Conservation (phyloP, 2,797 vertebrate genomes). For the Octomys mimax region DNA sequence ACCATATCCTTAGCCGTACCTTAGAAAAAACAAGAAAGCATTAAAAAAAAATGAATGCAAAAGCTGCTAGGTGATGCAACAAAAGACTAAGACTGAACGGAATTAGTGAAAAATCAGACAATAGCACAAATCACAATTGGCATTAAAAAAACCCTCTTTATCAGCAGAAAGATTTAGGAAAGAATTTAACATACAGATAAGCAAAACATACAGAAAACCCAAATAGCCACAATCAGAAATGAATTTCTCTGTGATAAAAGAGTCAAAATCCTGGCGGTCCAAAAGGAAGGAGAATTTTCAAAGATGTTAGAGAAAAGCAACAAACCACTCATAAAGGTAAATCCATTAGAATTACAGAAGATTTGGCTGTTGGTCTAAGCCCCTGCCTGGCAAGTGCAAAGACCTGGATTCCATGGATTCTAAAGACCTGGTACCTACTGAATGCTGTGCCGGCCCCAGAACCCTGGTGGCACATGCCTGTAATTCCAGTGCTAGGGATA, state of each 20-base stretch:
- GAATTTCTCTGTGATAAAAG: neutral
- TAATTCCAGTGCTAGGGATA: no score
- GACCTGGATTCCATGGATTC: no score
- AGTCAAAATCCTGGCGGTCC: neutral
- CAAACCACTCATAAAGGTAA: neutral
- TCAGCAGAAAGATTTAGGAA: neutral
- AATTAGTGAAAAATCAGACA: neutral
- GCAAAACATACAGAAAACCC: neutral
- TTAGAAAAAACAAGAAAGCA: neutral
- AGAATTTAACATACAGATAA: neutral
- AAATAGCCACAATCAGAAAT: neutral
- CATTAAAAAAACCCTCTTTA: neutral
- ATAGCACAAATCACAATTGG: neutral
- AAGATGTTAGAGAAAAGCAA: neutral
- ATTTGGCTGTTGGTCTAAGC: no score
- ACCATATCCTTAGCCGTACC: neutral
- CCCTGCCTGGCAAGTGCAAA: no score
- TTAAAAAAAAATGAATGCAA: neutral
- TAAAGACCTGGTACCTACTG: no score
- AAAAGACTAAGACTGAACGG: neutral
- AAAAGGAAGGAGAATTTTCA: neutral
- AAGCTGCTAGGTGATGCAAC: neutral
- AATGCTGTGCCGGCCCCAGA: no score
- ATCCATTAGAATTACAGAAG: neutral
- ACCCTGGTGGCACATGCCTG: no score